phyloP scores from a whole-genome alignment of 2,113 vertebrate genomes.

The Suncus etruscus region DNA sequence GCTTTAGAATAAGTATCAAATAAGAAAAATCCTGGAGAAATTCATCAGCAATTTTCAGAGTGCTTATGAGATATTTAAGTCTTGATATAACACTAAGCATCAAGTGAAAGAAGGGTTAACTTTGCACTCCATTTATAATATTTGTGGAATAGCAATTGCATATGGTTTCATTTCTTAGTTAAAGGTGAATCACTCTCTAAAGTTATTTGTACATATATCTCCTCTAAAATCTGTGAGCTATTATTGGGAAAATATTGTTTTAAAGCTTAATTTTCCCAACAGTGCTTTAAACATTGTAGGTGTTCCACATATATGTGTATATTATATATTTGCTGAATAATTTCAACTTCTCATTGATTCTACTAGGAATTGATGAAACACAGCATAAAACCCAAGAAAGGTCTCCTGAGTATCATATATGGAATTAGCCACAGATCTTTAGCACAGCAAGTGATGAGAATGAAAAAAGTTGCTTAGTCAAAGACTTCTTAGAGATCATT shows the following conservation, averaged over 20 bases:
- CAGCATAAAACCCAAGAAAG: not conserved
- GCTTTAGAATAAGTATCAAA: not conserved
- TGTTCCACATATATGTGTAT: not conserved
- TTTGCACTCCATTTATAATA: not conserved
- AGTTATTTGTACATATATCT: not conserved
- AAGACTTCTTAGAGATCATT: conserved; percentile 39
- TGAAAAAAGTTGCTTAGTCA: conserved; percentile 29
- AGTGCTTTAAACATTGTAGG: not conserved
- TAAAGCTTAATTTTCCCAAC: conserved; percentile 23
- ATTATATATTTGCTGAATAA: conserved; percentile 44
- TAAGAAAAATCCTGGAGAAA: not conserved
- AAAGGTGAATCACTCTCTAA: not conserved
- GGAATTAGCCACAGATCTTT: conserved; percentile 50
- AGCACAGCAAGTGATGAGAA: conserved; percentile 18
- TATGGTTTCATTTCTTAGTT: not conserved
- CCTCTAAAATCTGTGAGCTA: not conserved
- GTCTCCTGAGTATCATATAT: conserved; percentile 34
- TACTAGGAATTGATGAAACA: conserved; percentile 51
- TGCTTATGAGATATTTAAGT: not conserved
- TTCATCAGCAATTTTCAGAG: not conserved
- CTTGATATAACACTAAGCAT: not conserved
- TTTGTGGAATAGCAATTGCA: not conserved
- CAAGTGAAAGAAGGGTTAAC: not conserved
- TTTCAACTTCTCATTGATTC: conserved; percentile 48
- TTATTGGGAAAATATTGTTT: not conserved